phyloP scores from a whole-genome alignment of 92 coral and sea anemone genomes.

The Palythoa heliodiscus region DNA sequence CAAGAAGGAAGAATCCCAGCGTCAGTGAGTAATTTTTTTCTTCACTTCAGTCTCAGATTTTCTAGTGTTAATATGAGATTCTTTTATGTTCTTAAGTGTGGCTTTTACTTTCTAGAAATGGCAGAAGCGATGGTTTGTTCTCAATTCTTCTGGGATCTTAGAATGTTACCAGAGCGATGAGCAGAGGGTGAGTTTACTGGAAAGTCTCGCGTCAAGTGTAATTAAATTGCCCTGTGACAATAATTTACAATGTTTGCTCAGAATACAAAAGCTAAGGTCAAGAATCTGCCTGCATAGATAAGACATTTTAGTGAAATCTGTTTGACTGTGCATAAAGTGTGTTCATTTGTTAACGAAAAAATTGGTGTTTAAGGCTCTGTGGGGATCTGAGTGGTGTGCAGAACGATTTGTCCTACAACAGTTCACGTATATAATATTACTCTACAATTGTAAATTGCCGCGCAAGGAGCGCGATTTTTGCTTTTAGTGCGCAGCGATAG shows the following conservation, averaged over 20 bases:
- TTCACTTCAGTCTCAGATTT: conserved; percentile 42
- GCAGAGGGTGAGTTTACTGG: conserved; percentile 64
- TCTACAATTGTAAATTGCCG: not conserved
- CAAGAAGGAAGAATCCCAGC: conserved; percentile 53
- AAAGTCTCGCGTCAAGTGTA: conserved; percentile 38
- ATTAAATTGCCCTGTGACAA: conserved; percentile 20
- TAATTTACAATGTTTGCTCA: conserved; percentile 34
- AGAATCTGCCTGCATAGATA: conserved; percentile 17
- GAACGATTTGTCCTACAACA: conserved; percentile 3
- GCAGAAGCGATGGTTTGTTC: conserved; percentile 92
- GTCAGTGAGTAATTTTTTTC: conserved; percentile 45
- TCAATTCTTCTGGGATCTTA: conserved; percentile 85
- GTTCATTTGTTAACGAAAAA: not conserved
- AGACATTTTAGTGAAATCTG: conserved; percentile 13
- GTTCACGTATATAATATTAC: not conserved
- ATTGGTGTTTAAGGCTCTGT: conserved; percentile 4
- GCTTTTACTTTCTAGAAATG: conserved; percentile 70
- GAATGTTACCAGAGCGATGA: conserved; percentile 77
- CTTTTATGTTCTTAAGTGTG: conserved; percentile 1
- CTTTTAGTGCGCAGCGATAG: conserved; percentile 25
- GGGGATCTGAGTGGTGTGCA: not conserved
- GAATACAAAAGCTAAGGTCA: conserved; percentile 23
- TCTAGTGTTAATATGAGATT: conserved; percentile 36
- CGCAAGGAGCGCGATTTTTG: not conserved
- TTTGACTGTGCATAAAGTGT: conserved; percentile 35